phyloP scores from a whole-genome alignment of 2,888 invertebrate genomes.

The Heteromyza rotundicornis region DNA sequence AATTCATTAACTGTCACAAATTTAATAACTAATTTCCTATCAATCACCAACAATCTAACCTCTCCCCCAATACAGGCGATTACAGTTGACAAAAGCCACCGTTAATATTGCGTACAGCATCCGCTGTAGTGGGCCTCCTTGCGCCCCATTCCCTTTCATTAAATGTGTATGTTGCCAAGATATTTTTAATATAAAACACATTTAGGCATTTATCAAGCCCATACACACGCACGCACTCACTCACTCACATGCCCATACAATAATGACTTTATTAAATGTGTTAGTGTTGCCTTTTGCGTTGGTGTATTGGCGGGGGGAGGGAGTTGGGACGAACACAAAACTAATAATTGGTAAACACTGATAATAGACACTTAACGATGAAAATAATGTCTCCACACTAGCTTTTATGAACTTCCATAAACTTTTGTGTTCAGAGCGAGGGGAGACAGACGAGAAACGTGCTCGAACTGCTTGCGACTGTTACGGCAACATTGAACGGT shows the following conservation, averaged over 20 bases:
- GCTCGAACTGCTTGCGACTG: constrained; percentile 6
- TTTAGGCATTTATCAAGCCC: constrained; percentile 32
- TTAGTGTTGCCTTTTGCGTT: not conserved
- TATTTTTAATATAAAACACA: constrained; percentile 32
- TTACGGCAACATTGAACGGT: too few species aligned
- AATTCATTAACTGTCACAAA: too few species aligned
- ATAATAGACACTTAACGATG: constrained; percentile 27
- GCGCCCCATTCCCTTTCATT: not conserved
- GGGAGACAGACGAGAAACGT: constrained; percentile 21
- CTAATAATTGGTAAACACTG: constrained; percentile 46
- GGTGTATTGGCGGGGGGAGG: too few species aligned
- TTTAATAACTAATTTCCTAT: too few species aligned
- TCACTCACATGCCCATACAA: constrained; percentile 7
- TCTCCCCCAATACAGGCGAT: too few species aligned
- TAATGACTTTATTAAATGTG: constrained; percentile 14
- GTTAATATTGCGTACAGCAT: too few species aligned
- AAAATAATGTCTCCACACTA: constrained; percentile 18
- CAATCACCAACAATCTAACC: too few species aligned
- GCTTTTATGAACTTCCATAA: constrained; percentile 23
- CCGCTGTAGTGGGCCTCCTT: not conserved
- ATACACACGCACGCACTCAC: constrained; percentile 12
- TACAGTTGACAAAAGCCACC: too few species aligned
- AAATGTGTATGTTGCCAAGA: not conserved
- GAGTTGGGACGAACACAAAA: not conserved
- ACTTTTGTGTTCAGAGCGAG: constrained; percentile 12